These are phyloP conservation scores for Agrochola lota DNA, from an alignment of 2,888 invertebrate genomes.

Conservation along the genomic window DNA sequence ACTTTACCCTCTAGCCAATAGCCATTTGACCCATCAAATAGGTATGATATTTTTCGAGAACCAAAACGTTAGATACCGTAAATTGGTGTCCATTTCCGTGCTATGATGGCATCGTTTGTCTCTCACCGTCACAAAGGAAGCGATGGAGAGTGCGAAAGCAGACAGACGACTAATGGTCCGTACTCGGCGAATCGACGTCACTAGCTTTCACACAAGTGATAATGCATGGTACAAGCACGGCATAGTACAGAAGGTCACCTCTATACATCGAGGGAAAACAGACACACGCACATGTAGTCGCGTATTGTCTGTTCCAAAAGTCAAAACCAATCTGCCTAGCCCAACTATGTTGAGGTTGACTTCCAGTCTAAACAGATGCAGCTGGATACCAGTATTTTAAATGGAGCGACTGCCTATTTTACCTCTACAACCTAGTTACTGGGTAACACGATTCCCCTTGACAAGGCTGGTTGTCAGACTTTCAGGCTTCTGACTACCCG, in stretches of 20 bases:
- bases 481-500: too few species aligned
- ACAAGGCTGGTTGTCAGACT: too few species aligned
- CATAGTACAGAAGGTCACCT: slow-evolving; percentile 18
- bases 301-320: neutral
- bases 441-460: too few species aligned
- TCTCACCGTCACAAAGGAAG: slow-evolving; percentile 79
- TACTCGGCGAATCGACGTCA: slow-evolving; percentile 70
- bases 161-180: slow-evolving; percentile 79
- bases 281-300: neutral
- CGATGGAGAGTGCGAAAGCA: slow-evolving; percentile 70
- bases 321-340: too few species aligned
- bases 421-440: too few species aligned
- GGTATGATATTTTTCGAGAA: slow-evolving; percentile 44
- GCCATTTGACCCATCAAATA: slow-evolving; percentile 29
- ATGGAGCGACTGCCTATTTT: too few species aligned
- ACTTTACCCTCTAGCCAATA: neutral
- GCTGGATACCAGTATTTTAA: too few species aligned
- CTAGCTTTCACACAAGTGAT: slow-evolving; percentile 69
- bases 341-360: too few species aligned
- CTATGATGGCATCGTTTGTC: slow-evolving; percentile 79
- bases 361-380: too few species aligned
- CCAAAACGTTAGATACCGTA: slow-evolving; percentile 61
- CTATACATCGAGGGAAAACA: neutral
- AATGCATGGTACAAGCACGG: slow-evolving; percentile 64
- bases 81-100: slow-evolving; percentile 77